Evolutionary conservation across 2,888 invertebrate species (phyloP), one percentile per base, ranked within the genome.

Genomic region (Xanthostigma xanthostigma): DNA sequence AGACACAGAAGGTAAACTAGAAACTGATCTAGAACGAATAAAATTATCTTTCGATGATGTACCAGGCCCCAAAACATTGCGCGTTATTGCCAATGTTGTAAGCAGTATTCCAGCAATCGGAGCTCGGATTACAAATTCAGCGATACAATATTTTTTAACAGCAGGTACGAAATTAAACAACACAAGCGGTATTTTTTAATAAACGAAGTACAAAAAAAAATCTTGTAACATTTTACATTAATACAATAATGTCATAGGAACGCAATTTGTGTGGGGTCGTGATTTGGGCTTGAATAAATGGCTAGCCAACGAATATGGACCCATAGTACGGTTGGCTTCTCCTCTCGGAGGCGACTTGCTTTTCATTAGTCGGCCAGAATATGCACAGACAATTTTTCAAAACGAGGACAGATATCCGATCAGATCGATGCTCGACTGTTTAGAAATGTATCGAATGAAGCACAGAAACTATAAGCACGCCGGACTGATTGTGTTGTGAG

Each of bases 311-410:
- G 64, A 68, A 52, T 81, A 81, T 53, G 81, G 81, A 1, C 79
- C 81, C 1, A 73, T 81, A 2, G 79, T 81, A 9, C 72, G 80
- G 45, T 70, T 81, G 45, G 73, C 78, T 17, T 79, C 79, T 33
- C 79, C 79, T 0, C 68, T 81, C 41, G 76, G 78, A 1, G 72
- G 73, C 2, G 76, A 81, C 54, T 74, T 81, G 14, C 76, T 81
- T 3, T 67, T 81, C 51, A 64, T 81, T 43, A 76, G 72, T 58
- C 72, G 78, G 46, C 79, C 81, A 0, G 79, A 79, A 49, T 78
- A 81, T 56, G 76, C 78, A 40, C 72, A 74, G 51, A 71, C 75
- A 53, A 75, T 81, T 2, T 77, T 77, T 53, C 64, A 71, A 2
- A 72, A 73, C 61, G 81, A 81, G 56, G 78, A 77, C 0, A 70